Conservation (phyloP, 2,888 invertebrate species). For the Diarsia dahlii region DNA sequence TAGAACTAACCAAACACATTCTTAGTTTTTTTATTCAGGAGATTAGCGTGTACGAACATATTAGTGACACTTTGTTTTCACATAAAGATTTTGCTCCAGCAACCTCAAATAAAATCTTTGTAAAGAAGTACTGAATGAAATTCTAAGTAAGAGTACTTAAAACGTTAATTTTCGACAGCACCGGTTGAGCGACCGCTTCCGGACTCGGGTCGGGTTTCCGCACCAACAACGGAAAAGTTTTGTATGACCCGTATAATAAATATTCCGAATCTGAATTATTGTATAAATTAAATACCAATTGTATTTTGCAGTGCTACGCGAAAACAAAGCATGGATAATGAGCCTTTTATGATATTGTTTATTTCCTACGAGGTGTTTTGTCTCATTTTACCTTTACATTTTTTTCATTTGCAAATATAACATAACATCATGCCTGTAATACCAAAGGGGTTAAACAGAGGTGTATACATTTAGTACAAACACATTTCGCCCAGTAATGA, state of each 20-base stretch:
- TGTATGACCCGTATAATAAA: conserved; percentile 8
- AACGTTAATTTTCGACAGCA: conserved; percentile 32
- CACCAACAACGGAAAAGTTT: conserved; percentile 36
- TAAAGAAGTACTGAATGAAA: conserved; percentile 6
- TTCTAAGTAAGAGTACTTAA: conserved; percentile 14
- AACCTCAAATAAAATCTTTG: background rate
- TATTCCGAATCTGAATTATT: background rate
- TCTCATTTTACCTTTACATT: background rate
- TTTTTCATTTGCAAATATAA: too few species aligned
- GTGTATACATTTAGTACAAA: too few species aligned
- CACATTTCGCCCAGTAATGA: too few species aligned
- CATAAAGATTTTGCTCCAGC: background rate
- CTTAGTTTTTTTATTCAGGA: too few species aligned
- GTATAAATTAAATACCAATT: conserved; percentile 26
- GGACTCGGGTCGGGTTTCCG: conserved; percentile 23
- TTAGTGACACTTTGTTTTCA: background rate
- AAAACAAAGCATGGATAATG: background rate
- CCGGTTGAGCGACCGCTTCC: conserved; percentile 20
- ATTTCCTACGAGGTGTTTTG: too few species aligned
- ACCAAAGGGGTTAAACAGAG: too few species aligned
- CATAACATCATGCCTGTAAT: too few species aligned
- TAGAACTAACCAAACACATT: too few species aligned
- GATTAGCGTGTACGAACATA: background rate
- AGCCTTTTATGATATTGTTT: background rate
- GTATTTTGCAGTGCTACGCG: background rate